These are phyloP conservation scores for Pelusios castaneus DNA, from an alignment of 2,113 vertebrate species.

Conservation along the genomic window DNA sequence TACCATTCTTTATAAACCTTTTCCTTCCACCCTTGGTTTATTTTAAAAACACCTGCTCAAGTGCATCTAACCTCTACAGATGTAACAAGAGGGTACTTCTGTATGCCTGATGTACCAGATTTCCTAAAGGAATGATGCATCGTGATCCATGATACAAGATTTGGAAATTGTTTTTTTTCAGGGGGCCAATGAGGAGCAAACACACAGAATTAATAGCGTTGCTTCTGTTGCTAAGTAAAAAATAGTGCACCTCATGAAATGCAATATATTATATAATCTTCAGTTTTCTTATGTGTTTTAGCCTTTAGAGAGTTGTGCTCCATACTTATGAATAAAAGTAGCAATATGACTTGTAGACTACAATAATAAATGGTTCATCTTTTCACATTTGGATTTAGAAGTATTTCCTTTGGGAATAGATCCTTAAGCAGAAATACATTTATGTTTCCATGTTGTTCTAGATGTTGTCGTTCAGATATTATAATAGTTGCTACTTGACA, in stretches of 20 bases:
- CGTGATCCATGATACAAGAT: background rate
- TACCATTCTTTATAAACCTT: background rate
- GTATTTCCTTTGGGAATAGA: background rate
- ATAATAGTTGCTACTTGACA: background rate
- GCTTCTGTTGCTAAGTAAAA: background rate
- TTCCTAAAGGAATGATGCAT: background rate
- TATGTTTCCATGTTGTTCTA: background rate
- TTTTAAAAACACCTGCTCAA: background rate
- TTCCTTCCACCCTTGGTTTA: background rate
- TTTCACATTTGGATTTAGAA: background rate
- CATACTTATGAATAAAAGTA: background rate
- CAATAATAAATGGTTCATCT: background rate
- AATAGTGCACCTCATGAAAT: background rate
- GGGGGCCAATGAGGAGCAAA: background rate
- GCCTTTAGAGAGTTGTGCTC: background rate
- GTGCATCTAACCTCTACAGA: background rate
- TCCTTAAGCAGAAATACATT: background rate
- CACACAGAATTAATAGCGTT: background rate
- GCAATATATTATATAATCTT: background rate
- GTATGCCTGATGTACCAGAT: background rate
- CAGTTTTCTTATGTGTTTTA: background rate
- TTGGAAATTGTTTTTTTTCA: background rate
- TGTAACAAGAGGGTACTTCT: background rate
- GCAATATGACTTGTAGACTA: background rate
- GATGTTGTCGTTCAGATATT: background rate